These are phyloP conservation scores for Tenodera sinensis DNA, from an alignment of 2,888 invertebrate species.

Conservation along the genomic window DNA sequence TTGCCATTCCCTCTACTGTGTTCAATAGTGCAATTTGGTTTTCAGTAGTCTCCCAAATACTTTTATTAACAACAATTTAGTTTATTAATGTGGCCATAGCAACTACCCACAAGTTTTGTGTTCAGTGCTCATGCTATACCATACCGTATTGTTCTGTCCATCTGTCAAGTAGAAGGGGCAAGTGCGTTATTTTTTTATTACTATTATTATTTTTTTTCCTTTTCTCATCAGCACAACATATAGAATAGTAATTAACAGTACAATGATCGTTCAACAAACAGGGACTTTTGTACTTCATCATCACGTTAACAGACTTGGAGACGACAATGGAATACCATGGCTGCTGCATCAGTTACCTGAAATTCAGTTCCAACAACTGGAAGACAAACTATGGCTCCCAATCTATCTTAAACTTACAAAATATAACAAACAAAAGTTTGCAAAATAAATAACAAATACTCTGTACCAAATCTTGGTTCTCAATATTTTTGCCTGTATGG, in stretches of 20 bases:
- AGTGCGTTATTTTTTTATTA: neutral
- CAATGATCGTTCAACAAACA: conserved; percentile 21
- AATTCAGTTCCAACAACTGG: conserved; percentile 14
- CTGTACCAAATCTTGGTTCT: neutral
- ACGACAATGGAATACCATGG: conserved; percentile 10
- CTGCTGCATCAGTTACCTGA: neutral
- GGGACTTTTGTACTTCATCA: conserved; percentile 32
- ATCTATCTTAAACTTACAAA: neutral
- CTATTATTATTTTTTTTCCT: neutral
- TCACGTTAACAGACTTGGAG: conserved; percentile 30
- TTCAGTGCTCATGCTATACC: neutral
- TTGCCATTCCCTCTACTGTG: neutral
- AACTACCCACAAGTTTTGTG: neutral
- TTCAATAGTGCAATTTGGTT: conserved; percentile 14
- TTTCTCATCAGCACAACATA: conserved; percentile 13
- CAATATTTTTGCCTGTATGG: neutral
- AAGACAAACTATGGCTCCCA: neutral
- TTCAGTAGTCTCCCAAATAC: neutral
- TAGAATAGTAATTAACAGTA: conserved; percentile 21
- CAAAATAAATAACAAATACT: neutral
- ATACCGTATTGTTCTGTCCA: neutral
- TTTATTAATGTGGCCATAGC: conserved; percentile 5
- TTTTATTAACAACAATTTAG: neutral
- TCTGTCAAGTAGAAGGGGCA: conserved; percentile 7
- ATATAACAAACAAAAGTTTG: neutral